Evolutionary conservation across 2,888 invertebrate genomes (phyloP).

Genomic region (Aleiodes leptofemur): DNA sequence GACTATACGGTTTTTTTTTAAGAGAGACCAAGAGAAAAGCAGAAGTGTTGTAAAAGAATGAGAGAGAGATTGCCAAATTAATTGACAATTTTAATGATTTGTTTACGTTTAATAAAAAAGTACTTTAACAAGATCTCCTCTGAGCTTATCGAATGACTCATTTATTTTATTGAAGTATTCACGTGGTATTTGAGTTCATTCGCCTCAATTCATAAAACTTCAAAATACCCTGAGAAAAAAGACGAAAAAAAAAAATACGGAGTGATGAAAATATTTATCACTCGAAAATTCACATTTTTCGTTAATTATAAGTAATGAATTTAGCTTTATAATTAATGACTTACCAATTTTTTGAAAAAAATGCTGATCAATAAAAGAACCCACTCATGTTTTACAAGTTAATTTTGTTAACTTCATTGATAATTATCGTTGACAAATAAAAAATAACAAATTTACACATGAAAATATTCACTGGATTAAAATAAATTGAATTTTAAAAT

Average conservation of each 20-base stretch:
- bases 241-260: too few species aligned
- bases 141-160: constrained; percentile 14
- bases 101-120: constrained; percentile 24
- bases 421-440: constrained; percentile 9
- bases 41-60: constrained; percentile 16
- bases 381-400: constrained; percentile 14
- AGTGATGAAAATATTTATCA: too few species aligned
- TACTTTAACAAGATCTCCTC: not conserved
- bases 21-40: constrained; percentile 15
- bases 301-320: not conserved
- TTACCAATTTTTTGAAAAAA: constrained; percentile 1
- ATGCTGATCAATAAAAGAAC: not conserved
- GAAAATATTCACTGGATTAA: not conserved
- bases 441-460: not conserved
- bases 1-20: not conserved
- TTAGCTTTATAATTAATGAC: not conserved
- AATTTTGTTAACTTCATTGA: constrained; percentile 8
- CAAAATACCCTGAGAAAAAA: too few species aligned
- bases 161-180: constrained; percentile 1
- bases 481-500: not conserved
- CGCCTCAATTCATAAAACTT: not conserved
- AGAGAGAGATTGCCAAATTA: not conserved
- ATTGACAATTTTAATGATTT: constrained; percentile 22
- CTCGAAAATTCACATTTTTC: too few species aligned
- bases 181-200: not conserved